phyloP scores from a whole-genome alignment of 2,888 invertebrate species.

The Xanthorhoe designata region DNA sequence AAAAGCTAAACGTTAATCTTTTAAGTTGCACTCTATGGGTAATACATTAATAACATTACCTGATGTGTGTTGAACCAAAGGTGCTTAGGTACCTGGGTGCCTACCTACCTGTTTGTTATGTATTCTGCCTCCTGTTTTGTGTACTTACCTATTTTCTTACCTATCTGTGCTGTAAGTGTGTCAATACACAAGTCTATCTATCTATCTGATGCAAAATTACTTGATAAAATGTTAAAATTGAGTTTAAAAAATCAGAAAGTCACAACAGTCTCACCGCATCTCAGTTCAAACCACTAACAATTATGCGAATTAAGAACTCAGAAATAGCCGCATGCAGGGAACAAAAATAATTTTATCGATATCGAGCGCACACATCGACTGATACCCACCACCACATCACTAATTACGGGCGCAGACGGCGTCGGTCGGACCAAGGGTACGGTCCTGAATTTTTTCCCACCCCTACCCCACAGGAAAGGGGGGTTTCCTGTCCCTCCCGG shows the following conservation, averaged over 20 bases:
- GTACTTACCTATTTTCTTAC: no score
- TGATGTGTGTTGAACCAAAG: no score
- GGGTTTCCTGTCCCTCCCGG: constrained; percentile 75
- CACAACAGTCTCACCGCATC: neutral
- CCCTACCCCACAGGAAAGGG: constrained; percentile 71
- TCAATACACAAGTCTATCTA: no score
- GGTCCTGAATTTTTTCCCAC: constrained; percentile 81
- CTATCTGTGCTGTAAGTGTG: no score
- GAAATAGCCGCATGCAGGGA: constrained; percentile 2
- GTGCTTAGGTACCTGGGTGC: no score
- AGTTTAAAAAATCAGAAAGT: neutral
- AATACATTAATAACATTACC: no score
- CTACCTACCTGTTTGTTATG: no score
- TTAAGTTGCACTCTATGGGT: no score
- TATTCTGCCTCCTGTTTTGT: no score
- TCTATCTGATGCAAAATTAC: no score
- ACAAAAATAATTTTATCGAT: constrained; percentile 56
- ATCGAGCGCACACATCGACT: constrained; percentile 61
- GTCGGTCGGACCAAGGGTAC: constrained; percentile 81
- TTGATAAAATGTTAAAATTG: no score
- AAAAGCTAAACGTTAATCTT: no score
- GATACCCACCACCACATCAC: constrained; percentile 75
- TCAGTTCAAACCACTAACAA: constrained; percentile 38
- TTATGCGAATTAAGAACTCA: neutral
- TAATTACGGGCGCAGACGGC: constrained; percentile 82